A percentile compares a stretch with the other conserved stretches of the same genome.
These are phyloP conservation scores for Clarias macrocephalus DNA, from an alignment of 2,113 vertebrate genomes.

Conservation along the genomic window DNA sequence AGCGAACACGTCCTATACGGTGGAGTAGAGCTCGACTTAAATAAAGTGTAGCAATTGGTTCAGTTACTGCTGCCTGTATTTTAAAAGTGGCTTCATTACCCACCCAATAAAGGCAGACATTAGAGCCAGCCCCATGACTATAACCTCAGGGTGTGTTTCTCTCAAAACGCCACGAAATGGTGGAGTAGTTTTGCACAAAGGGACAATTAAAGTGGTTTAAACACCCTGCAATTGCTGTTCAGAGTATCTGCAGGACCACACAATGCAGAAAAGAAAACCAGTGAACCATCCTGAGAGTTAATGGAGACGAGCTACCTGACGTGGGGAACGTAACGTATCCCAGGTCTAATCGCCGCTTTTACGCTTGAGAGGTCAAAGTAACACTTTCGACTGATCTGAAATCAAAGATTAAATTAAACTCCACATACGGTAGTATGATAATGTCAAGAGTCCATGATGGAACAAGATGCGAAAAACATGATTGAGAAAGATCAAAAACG, in stretches of 20 bases:
- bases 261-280: slow-evolving; percentile 22
- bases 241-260: slow-evolving; percentile 20
- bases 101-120: slow-evolving; percentile 18
- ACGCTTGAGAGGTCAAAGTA: not conserved
- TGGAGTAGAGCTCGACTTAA: not conserved
- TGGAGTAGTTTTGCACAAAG: slow-evolving; percentile 35
- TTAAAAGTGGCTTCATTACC: not conserved
- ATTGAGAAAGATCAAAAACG: not conserved
- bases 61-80: slow-evolving; percentile 9
- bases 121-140: not conserved
- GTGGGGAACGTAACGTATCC: slow-evolving; percentile 27
- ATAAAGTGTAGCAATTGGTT: not conserved
- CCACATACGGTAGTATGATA: not conserved
- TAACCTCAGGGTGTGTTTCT: slow-evolving; percentile 23
- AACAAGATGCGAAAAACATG: not conserved
- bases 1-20: not conserved
- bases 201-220: slow-evolving; percentile 44
- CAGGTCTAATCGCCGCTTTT: slow-evolving; percentile 38
- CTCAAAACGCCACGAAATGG: slow-evolving; percentile 17
- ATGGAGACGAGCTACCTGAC: slow-evolving; percentile 46
- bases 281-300: slow-evolving; percentile 32
- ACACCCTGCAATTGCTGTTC: slow-evolving; percentile 35
- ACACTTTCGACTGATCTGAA: slow-evolving; percentile 5
- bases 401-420: not conserved
- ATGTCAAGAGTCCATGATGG: not conserved